Conservation (phyloP, 2,888 invertebrate species). For the Ichneumoninae sp. region DNA sequence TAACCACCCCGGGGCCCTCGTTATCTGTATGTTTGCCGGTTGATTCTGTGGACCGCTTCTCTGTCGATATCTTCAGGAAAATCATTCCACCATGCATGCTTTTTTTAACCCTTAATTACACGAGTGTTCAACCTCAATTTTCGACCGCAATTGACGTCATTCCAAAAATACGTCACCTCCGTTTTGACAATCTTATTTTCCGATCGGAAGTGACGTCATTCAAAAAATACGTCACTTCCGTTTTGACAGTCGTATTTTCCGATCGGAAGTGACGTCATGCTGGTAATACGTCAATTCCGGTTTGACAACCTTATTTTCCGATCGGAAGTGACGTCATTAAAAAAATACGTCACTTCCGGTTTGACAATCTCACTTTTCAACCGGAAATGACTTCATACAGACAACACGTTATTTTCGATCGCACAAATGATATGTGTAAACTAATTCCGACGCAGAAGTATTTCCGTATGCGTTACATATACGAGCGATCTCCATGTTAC, state of each 20-base stretch:
- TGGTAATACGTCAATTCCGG: too few relatives aligned
- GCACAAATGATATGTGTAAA: too few relatives aligned
- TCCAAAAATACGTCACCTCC: too few relatives aligned
- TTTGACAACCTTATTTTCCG: neutral
- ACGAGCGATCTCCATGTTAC: too few relatives aligned
- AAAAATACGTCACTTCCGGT: too few relatives aligned
- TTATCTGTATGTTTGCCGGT: conserved; percentile 19
- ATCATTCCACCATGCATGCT: neutral
- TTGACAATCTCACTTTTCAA: neutral
- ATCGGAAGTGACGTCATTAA: neutral
- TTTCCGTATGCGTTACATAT: too few relatives aligned
- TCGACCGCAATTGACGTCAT: neutral
- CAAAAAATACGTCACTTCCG: too few relatives aligned
- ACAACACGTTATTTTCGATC: too few relatives aligned
- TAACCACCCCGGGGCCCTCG: conserved; percentile 30
- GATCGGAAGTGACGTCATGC: neutral
- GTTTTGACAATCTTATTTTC: neutral
- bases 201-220: neutral
- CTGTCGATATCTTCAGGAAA: conserved; percentile 34
- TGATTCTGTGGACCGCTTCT: conserved; percentile 18
- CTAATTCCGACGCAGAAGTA: too few relatives aligned
- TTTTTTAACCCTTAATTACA: neutral
- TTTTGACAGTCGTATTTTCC: neutral
- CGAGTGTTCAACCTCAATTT: neutral
- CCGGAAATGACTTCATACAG: neutral